These are phyloP conservation scores for Argyresthia albistria DNA, from an alignment of 2,888 invertebrate genomes.

Conservation along the genomic window DNA sequence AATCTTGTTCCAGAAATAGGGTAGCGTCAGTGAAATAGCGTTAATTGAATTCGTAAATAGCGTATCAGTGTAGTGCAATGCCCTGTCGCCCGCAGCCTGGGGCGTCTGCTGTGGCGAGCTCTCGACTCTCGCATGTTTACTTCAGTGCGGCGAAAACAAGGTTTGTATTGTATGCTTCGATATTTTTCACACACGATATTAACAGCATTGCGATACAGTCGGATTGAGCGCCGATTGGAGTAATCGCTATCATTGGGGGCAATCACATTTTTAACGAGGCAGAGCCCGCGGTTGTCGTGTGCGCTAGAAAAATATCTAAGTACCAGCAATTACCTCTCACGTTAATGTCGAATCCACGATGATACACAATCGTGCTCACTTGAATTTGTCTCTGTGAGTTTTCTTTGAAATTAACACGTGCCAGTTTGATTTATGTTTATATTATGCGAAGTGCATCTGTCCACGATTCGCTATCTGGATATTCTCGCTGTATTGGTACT, in stretches of 20 bases:
- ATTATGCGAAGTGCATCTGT: too few species aligned
- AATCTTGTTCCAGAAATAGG: not conserved
- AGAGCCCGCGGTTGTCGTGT: too few species aligned
- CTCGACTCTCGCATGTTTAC: constrained; percentile 35
- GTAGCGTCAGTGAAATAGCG: not conserved
- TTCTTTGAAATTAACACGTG: too few species aligned
- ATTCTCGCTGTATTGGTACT: not conserved
- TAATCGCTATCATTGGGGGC: too few species aligned
- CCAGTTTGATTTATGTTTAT: too few species aligned
- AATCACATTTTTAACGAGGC: too few species aligned
- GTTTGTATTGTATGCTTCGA: constrained; percentile 13
- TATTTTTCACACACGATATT: not conserved
- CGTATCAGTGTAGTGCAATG: constrained; percentile 44
- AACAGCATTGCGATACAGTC: not conserved
- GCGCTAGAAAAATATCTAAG: too few species aligned
- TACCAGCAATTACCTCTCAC: too few species aligned
- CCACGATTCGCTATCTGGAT: not conserved
- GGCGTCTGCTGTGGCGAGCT: constrained; percentile 24
- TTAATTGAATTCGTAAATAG: constrained; percentile 11
- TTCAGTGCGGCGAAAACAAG: constrained; percentile 38
- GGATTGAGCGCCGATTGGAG: not conserved
- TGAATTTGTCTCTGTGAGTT: too few species aligned
- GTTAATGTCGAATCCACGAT: too few species aligned
- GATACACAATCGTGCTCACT: too few species aligned
- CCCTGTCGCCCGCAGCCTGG: constrained; percentile 37